phyloP scores from a whole-genome alignment of 2,888 invertebrate species.

The Epinotia bilunana region DNA sequence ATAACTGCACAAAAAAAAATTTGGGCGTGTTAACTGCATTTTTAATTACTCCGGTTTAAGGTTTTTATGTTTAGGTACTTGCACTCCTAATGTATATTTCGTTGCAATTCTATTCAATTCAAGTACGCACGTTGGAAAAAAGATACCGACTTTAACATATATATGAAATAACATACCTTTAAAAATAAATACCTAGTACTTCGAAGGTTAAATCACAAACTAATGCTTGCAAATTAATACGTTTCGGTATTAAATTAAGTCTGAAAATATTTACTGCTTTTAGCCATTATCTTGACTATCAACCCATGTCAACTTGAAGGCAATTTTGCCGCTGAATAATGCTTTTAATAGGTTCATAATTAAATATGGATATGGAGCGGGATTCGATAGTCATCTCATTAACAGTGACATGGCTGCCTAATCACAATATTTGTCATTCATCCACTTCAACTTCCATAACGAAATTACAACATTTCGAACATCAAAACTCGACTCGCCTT shows the following conservation, averaged over 20 bases:
- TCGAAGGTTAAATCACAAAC: not conserved
- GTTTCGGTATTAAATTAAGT: not conserved
- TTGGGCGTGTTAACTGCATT: no score
- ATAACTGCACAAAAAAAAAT: no score
- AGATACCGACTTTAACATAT: not conserved
- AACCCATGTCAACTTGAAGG: not conserved
- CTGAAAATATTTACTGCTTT: not conserved
- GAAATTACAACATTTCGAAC: not conserved
- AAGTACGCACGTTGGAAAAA: not conserved
- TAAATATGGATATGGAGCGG: not conserved
- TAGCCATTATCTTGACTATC: constrained; percentile 4
- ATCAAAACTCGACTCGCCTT: not conserved
- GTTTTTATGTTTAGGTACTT: not conserved
- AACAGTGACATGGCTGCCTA: not conserved
- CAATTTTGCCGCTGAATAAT: not conserved
- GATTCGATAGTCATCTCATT: not conserved
- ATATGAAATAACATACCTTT: not conserved
- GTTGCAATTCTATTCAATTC: not conserved
- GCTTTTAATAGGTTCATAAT: no score
- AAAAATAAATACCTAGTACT: not conserved
- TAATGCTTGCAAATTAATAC: not conserved
- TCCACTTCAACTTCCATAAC: not conserved
- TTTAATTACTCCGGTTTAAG: no score
- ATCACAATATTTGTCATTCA: not conserved
- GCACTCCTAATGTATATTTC: not conserved